A percentile compares a stretch with the other conserved stretches of the same genome.
phyloP scores from a whole-genome alignment of 2,888 invertebrate species.

The Catocala sponsa region DNA sequence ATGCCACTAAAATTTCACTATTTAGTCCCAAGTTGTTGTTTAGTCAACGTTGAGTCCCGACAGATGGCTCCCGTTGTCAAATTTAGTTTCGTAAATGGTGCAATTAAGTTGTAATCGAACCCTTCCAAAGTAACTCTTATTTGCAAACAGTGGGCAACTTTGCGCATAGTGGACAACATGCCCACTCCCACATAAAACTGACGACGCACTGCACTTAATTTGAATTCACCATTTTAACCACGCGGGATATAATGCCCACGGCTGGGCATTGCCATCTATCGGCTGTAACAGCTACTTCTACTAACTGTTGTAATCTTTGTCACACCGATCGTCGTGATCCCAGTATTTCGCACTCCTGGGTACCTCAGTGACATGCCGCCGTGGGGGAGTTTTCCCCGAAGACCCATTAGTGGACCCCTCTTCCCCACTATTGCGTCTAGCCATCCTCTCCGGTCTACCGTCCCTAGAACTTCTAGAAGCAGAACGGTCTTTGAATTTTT shows the following conservation, averaged over 20 bases:
- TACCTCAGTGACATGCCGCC: constrained; percentile 76
- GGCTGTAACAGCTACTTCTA: constrained; percentile 36
- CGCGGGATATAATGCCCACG: constrained; percentile 9
- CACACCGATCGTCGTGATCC: constrained; percentile 84
- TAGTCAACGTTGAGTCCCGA: constrained; percentile 21
- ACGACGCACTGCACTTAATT: constrained; percentile 1
- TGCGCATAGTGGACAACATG: no score
- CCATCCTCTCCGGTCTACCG: constrained; percentile 50
- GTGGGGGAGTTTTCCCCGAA: constrained; percentile 60
- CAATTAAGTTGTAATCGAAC: no score
- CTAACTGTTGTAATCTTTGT: constrained; percentile 83
- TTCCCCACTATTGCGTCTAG: constrained; percentile 70
- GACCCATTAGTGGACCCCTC: constrained; percentile 28
- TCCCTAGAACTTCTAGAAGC: constrained; percentile 60
- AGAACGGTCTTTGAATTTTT: constrained; percentile 51
- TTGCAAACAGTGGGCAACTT: no score
- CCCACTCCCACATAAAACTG: no score
- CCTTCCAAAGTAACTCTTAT: no score
- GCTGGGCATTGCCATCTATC: constrained; percentile 16
- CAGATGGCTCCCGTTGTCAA: constrained; percentile 12
- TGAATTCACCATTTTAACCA: constrained; percentile 1
- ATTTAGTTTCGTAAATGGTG: no score
- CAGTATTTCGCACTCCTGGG: constrained; percentile 81
- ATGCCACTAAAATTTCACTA: constrained; percentile 53
- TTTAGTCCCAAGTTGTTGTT: constrained; percentile 33